A percentile compares a stretch with the other conserved stretches of the same genome.
These are phyloP conservation scores for Falcunculus frontatus DNA, from an alignment of 2,113 vertebrate species.

Conservation along the genomic window DNA sequence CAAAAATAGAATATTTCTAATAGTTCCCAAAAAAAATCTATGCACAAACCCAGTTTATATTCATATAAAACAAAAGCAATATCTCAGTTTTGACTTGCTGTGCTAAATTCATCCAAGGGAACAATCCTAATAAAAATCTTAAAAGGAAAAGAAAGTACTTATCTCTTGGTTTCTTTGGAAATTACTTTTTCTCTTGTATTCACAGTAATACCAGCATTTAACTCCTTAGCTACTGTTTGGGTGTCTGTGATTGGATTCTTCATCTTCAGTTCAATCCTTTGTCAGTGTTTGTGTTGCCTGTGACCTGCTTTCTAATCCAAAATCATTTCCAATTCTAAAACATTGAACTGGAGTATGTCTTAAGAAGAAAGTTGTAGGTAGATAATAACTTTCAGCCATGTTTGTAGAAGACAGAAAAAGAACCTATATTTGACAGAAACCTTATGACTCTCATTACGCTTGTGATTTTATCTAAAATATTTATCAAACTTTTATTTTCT, in stretches of 20 bases:
- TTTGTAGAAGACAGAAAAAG: background rate
- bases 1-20: background rate
- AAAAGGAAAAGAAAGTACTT: background rate
- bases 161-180: background rate
- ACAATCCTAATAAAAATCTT: conserved; percentile 19
- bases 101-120: background rate
- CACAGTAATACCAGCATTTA: background rate
- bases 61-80: conserved; percentile 1
- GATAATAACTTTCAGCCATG: background rate
- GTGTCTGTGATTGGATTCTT: background rate
- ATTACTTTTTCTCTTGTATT: background rate
- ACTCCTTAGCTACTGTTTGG: background rate
- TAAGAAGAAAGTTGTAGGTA: background rate
- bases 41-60: background rate
- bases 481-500: background rate
- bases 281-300: background rate
- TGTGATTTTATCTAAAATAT: background rate
- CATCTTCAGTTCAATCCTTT: background rate
- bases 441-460: background rate
- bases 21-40: background rate
- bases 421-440: background rate
- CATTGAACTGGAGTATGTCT: background rate
- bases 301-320: background rate
- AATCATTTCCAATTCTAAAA: background rate
- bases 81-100: background rate